These are phyloP conservation scores for Scaptomyza caliginosa DNA, from an alignment of 2,888 invertebrate species.

Conservation along the genomic window DNA sequence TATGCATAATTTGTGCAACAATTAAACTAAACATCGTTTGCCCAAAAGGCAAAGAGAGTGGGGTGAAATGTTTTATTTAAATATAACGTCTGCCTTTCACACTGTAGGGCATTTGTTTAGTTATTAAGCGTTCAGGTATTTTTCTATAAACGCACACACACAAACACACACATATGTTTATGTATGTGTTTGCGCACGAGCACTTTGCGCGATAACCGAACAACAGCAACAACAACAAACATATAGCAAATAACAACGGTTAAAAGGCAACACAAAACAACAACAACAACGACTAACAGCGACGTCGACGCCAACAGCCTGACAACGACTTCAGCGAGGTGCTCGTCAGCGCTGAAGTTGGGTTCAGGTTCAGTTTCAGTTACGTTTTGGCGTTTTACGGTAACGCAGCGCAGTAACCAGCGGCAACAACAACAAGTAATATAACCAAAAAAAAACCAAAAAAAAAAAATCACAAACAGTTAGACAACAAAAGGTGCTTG, in stretches of 20 bases:
- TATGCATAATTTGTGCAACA: constrained; percentile 68
- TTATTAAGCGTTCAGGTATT: constrained; percentile 63
- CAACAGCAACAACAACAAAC: constrained; percentile 21
- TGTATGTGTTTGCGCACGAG: constrained; percentile 63
- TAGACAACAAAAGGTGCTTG: constrained; percentile 44
- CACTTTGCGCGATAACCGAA: constrained; percentile 68
- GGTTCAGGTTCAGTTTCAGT: constrained; percentile 75
- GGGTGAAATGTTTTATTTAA: constrained; percentile 22
- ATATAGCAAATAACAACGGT: constrained; percentile 4
- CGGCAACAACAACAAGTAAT: constrained; percentile 20
- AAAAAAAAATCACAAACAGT: constrained; percentile 38
- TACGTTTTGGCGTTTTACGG: constrained; percentile 79
- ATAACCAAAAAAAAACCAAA: constrained; percentile 7
- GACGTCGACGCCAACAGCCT: constrained; percentile 31
- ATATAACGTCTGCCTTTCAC: constrained; percentile 41
- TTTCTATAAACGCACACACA: constrained; percentile 14
- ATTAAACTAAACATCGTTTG: constrained; percentile 53
- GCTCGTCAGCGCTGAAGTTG: constrained; percentile 61
- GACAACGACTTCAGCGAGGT: constrained; percentile 60
- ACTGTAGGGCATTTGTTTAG: constrained; percentile 62
- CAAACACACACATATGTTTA: not conserved
- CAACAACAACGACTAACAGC: constrained; percentile 13
- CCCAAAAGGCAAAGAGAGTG: constrained; percentile 10
- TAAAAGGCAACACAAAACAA: constrained; percentile 14
- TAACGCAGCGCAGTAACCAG: constrained; percentile 72